These are phyloP conservation scores for Gracilinanus agilis DNA, from an alignment of 2,113 vertebrate species.

Conservation along the genomic window DNA sequence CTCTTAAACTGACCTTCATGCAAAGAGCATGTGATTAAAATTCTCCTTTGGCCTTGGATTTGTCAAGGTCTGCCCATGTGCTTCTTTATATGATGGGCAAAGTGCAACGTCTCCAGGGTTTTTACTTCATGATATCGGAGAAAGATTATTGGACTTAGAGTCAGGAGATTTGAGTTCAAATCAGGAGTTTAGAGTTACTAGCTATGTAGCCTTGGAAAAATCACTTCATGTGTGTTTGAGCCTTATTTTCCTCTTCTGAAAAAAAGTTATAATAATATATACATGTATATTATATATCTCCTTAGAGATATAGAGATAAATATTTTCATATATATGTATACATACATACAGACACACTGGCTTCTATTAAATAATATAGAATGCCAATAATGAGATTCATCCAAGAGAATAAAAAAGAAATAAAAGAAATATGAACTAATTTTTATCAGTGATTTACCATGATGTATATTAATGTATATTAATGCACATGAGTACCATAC, in stretches of 20 bases:
- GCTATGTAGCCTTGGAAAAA: not conserved
- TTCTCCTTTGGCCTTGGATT: not conserved
- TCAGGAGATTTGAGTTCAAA: not conserved
- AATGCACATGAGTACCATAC: not conserved
- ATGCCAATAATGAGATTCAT: constrained; percentile 59
- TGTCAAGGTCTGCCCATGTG: not conserved
- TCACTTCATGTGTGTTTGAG: not conserved
- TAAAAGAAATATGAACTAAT: constrained; percentile 74
- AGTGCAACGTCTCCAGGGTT: not conserved
- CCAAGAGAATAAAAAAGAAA: constrained; percentile 65
- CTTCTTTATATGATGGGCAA: not conserved
- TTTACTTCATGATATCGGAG: not conserved
- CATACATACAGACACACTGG: not conserved
- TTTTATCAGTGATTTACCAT: constrained; percentile 71
- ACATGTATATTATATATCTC: not conserved
- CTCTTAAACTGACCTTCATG: not conserved
- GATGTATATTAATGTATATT: constrained; percentile 68
- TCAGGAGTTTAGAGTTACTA: not conserved
- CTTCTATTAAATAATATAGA: constrained; percentile 75
- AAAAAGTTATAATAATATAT: not conserved
- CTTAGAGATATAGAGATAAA: no score
- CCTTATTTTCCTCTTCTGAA: not conserved
- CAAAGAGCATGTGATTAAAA: not conserved
- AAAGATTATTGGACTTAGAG: not conserved
- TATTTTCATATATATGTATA: constrained; percentile 26